phyloP scores from a whole-genome alignment of 2,797 vertebrate genomes.

The Chiloscyllium punctatum region DNA sequence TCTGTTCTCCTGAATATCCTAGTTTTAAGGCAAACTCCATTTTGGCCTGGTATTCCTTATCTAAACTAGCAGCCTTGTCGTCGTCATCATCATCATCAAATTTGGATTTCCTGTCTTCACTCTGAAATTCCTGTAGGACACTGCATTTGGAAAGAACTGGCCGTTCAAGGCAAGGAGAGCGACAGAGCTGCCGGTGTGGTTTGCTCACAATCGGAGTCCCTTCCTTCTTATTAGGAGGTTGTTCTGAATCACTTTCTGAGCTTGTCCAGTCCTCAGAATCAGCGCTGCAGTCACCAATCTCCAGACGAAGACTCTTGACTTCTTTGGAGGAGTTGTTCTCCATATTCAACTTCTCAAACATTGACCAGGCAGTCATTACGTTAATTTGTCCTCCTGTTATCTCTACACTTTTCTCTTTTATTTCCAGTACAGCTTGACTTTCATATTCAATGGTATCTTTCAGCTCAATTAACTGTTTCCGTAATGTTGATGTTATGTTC shows the following conservation, averaged over 20 bases:
- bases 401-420: slow-evolving; percentile 69
- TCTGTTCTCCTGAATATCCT: slow-evolving; percentile 89
- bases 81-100: slow-evolving; percentile 64
- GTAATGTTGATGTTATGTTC: slow-evolving; percentile 52
- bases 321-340: slow-evolving; percentile 78
- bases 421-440: slow-evolving; percentile 62
- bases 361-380: slow-evolving; percentile 85
- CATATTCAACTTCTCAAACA: slow-evolving; percentile 90
- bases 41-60: slow-evolving; percentile 88
- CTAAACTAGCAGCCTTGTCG: slow-evolving; percentile 54
- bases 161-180: slow-evolving; percentile 87
- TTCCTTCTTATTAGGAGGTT: slow-evolving; percentile 55
- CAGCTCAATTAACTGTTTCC: slow-evolving; percentile 53
- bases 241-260: slow-evolving; percentile 82
- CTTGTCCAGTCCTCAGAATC: slow-evolving; percentile 85
- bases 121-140: slow-evolving; percentile 63
- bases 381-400: slow-evolving; percentile 64
- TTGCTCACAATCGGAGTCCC: slow-evolving; percentile 72
- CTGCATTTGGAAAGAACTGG: slow-evolving; percentile 95
- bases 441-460: slow-evolving; percentile 54
- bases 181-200: slow-evolving; percentile 86
- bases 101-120: slow-evolving; percentile 56
- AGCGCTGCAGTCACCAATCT: slow-evolving; percentile 55
- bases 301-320: slow-evolving; percentile 63
- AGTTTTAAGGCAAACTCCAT: slow-evolving; percentile 97